Evolutionary conservation across 2,888 invertebrate genomes (phyloP).

Genomic region (Leptinotarsa haldemani): DNA sequence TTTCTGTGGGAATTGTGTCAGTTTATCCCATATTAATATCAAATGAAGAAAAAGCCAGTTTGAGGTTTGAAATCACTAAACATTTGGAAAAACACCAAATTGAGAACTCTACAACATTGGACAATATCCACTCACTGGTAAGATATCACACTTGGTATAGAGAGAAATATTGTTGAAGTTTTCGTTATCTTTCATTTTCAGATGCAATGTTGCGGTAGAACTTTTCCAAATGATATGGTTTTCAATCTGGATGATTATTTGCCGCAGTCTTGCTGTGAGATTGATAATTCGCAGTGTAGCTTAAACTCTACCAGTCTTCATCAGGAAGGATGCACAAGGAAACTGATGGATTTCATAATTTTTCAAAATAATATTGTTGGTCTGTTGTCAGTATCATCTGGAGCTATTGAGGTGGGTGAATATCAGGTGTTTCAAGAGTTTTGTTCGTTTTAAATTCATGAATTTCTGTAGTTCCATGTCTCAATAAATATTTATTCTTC

Average conservation of each 20-base stretch:
- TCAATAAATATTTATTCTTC: too few relatives aligned
- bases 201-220: constrained; percentile 31
- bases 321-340: constrained; percentile 20
- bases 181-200: constrained; percentile 6
- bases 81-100: constrained; percentile 2
- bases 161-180: not conserved
- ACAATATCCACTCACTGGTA: constrained; percentile 22
- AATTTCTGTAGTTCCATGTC: too few relatives aligned
- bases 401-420: constrained; percentile 26
- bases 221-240: constrained; percentile 11
- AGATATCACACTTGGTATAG: not conserved
- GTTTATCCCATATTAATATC: constrained; percentile 2
- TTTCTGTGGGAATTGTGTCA: constrained; percentile 23
- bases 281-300: constrained; percentile 6
- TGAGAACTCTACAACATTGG: not conserved
- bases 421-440: not conserved
- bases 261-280: constrained; percentile 29
- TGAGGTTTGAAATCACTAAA: constrained; percentile 9
- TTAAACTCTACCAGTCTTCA: constrained; percentile 18
- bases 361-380: constrained; percentile 23
- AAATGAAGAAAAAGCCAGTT: not conserved
- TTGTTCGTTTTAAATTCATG: too few relatives aligned
- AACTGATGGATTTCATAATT: constrained; percentile 9
- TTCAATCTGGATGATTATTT: not conserved
- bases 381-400: constrained; percentile 24